Evolutionary conservation across 2,113 vertebrate genomes (phyloP), one percentile per base, ranked within the genome.

Genomic region (Martes martes): DNA sequence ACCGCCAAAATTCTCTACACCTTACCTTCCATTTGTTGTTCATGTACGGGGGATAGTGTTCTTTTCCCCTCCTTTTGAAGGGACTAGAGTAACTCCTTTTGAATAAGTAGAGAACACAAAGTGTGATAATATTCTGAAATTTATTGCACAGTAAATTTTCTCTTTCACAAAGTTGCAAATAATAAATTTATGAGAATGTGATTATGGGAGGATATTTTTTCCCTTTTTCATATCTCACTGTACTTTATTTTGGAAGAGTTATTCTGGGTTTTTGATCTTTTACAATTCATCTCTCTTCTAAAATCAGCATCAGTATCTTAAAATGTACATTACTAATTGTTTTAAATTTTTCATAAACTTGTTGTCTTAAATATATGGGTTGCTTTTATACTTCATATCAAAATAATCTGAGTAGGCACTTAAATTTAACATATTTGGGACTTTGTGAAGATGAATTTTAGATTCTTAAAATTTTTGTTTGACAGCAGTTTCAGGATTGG

Each of bases 171-270:
- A 89, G 80, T 69, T 65, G 10, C 18, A 89, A 93, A 50, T 50
- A 83, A 76, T 63, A 67, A 39, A 33, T 97, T 88, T 96, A 80
- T 76, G 21, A 89, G 28, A 78, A 59, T 93, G 85, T 65, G 74
- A 81, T 31, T 47, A 74, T 55, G 33, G 2, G 8, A 73, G 21
- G 3, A 69, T 33, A 19, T 50, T 76, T 71, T 76, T 76, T n/a
- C 18, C 3, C 1, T 47, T 50, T 73, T 85, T 76, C 50, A 19
- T n/a, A 28, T n/a, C 11, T 87, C 18, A 7, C 21, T 52, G n/a
- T n/a, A 19, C 4, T 11, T 23, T 63, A 71, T 45, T 92, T 94
- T 91, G 0, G 39, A 88, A 61, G 0, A 71, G 4, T 59, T 55
- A 31, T 79, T 82, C n/a, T 67, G 74, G 14, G 2, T 45, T 79